These are phyloP conservation scores for Channa maculata DNA, from an alignment of 2,113 vertebrate genomes.

Conservation along the genomic window DNA sequence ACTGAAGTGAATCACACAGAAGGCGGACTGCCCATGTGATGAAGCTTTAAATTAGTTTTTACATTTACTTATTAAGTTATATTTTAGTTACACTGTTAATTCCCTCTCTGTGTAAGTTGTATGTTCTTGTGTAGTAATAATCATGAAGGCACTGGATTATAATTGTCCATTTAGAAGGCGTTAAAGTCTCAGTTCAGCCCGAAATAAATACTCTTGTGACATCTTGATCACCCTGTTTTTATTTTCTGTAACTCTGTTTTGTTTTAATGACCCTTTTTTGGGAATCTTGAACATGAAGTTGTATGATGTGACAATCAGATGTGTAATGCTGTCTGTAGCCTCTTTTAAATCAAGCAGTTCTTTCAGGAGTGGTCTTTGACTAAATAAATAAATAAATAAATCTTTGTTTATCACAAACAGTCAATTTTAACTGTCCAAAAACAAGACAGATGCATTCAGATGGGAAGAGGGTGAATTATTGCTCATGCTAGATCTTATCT, in stretches of 20 bases:
- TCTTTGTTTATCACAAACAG: background rate
- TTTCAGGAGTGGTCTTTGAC: conserved; percentile 1
- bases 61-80: background rate
- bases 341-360: background rate
- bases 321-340: conserved; percentile 12
- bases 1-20: too few relatives aligned
- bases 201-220: background rate
- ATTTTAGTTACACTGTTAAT: conserved; percentile 1
- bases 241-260: background rate
- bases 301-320: conserved; percentile 57
- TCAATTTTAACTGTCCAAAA: background rate
- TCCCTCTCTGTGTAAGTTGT: background rate
- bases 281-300: background rate
- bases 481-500: background rate
- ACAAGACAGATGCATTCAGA: background rate
- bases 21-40: too few relatives aligned
- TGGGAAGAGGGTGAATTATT: background rate
- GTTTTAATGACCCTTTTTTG: background rate
- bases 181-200: background rate
- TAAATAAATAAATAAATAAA: background rate
- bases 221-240: background rate
- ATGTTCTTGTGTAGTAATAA: background rate
- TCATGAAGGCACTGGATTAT: background rate
- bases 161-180: background rate
- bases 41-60: background rate